Evolutionary conservation across 2,888 invertebrate genomes (phyloP).

Genomic region (Ormia ochracea): DNA sequence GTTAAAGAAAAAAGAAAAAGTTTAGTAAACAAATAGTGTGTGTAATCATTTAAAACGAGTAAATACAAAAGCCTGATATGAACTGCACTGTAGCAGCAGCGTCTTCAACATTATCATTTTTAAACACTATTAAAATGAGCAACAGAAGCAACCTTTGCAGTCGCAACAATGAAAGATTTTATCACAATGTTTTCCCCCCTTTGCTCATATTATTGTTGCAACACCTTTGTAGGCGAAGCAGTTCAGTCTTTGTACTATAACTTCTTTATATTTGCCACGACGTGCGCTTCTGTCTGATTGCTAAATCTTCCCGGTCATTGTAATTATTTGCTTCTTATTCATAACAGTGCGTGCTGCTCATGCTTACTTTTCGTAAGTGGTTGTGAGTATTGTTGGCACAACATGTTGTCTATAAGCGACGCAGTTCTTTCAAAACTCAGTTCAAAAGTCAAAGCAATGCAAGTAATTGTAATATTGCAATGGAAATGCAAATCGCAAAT

Average conservation of each 20-base stretch:
- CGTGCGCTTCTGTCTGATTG: background rate
- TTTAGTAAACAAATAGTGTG: constrained; percentile 39
- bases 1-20: background rate
- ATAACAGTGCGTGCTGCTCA: constrained; percentile 52
- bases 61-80: constrained; percentile 7
- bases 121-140: background rate
- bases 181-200: constrained; percentile 3
- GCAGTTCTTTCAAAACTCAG: constrained; percentile 15
- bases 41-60: constrained; percentile 47
- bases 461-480: no score
- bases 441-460: background rate
- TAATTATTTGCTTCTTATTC: background rate
- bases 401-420: constrained; percentile 38
- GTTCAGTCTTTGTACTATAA: constrained; percentile 2
- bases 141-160: background rate
- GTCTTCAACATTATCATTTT: constrained; percentile 16
- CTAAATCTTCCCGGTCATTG: background rate
- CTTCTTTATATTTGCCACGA: background rate
- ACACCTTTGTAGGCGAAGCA: constrained; percentile 58
- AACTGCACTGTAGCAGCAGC: constrained; percentile 6
- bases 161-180: constrained; percentile 12
- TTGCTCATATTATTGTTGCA: constrained; percentile 38
- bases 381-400: constrained; percentile 36
- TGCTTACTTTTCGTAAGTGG: constrained; percentile 17
- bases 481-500: no score